Conservation (phyloP, 2,888 invertebrate genomes). For the Heliconius hortense region DNA sequence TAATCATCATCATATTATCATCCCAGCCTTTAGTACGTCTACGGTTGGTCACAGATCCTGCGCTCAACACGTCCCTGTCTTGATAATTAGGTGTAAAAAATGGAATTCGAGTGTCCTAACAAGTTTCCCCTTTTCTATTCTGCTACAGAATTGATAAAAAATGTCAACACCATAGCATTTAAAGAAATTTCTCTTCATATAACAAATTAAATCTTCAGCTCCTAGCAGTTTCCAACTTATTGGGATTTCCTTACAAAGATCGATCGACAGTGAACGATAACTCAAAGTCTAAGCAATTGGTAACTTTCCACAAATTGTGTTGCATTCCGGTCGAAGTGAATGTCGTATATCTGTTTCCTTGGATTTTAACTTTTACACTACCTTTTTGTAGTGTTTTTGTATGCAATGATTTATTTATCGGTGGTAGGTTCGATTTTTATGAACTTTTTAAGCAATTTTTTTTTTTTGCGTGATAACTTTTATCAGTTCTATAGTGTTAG, state of each 20-base stretch:
- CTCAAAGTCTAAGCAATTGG: constrained; percentile 25
- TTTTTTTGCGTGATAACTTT: background rate
- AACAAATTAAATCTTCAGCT: constrained; percentile 3
- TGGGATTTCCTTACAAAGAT: constrained; percentile 26
- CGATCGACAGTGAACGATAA: constrained; percentile 26
- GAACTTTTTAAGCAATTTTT: background rate
- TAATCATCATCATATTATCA: too few species aligned
- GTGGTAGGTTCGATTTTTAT: background rate
- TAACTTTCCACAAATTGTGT: constrained; percentile 1
- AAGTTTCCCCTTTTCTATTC: background rate
- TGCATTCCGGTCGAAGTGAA: constrained; percentile 9
- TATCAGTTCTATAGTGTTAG: background rate
- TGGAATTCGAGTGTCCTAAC: too few species aligned
- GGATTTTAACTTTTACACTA: constrained; percentile 3
- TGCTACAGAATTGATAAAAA: background rate
- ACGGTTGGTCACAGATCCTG: too few species aligned
- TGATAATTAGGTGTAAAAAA: too few species aligned
- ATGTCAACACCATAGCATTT: background rate
- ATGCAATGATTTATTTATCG: background rate
- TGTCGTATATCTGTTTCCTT: background rate
- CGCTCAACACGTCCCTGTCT: too few species aligned
- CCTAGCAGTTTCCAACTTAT: constrained; percentile 1
- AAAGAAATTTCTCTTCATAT: background rate
- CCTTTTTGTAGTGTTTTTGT: background rate
- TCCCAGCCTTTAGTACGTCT: too few species aligned